Evolutionary conservation across 1,140 invertebrate genomes (phyloP), one percentile per base, ranked within the genome.

Genomic region (Bombus pyrosoma): DNA sequence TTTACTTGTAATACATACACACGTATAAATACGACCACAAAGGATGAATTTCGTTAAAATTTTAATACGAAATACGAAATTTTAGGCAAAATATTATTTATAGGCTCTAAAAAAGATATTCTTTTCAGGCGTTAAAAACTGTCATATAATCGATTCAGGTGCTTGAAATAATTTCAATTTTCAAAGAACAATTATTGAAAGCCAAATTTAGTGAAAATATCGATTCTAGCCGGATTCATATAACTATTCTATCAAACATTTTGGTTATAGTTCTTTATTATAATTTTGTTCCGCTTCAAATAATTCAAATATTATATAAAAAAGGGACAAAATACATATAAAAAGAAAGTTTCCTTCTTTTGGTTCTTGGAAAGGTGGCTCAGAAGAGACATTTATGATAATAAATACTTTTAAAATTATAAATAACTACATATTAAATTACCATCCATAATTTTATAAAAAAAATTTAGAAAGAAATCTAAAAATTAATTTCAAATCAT

Each of bases 11-110:
- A 82, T 8, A 2, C 2, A 53, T 28, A 59, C 28, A 59, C 9
- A 59, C 28, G 25, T 53, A 53, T 53, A 53, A 53, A 18, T 66
- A 15, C 5, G 34, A 66, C 43, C 34, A 28, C 64, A 57, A 83
- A 78, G 47, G 37, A 78, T 57, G 9, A 57, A 76, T 77, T 78
- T 71, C 8, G 8, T 53, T 59, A 13, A 71, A 15, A 69, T 57
- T 5, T 57, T 53, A 53, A 53, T n/a, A n/a, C n/a, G n/a, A 64
- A 57, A n/a, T 37, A n/a, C 22, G 9, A 68, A 64, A 37, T 62
- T 34, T 75, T 43, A 9, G 1, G 6, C 8, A 62, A 47, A 43
- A 8, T 66, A 37, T 81, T 43, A 28, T 62, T 74, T 47, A 73
- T 47, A 66, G 22, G 3, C 18, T 15, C 47, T 53, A 13, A 57